Evolutionary conservation across 1,140 invertebrate genomes (phyloP).

Genomic region (Monomorium pharaonis): DNA sequence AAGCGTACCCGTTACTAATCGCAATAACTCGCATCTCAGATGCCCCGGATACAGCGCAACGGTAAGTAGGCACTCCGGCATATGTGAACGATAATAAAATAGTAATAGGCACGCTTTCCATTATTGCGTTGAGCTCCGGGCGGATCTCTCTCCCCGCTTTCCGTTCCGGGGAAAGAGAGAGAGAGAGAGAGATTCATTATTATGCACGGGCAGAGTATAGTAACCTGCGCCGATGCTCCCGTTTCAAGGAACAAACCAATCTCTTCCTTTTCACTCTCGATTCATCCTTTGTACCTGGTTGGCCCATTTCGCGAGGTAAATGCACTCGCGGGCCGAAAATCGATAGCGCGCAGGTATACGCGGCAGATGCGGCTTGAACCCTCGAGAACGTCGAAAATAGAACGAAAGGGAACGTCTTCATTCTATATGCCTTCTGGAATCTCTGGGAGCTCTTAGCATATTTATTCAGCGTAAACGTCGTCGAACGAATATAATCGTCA

Average conservation of each 20-base stretch:
- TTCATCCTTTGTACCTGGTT: constrained; percentile 5
- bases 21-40: constrained; percentile 50
- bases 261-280: constrained; percentile 59
- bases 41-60: constrained; percentile 38
- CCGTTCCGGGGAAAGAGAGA: background rate
- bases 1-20: constrained; percentile 35
- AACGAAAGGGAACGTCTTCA: constrained; percentile 65
- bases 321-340: constrained; percentile 58
- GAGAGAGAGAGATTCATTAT: constrained; percentile 32
- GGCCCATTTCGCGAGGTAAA: constrained; percentile 12
- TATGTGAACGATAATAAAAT: constrained; percentile 49
- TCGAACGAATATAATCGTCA: constrained; percentile 36
- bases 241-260: constrained; percentile 58
- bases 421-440: constrained; percentile 33
- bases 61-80: constrained; percentile 12
- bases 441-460: constrained; percentile 35
- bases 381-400: constrained; percentile 44
- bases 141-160: constrained; percentile 39
- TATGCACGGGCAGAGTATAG: constrained; percentile 44
- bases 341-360: constrained; percentile 67
- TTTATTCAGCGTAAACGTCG: constrained; percentile 29
- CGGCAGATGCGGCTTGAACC: constrained; percentile 66
- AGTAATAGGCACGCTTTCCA: constrained; percentile 54
- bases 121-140: constrained; percentile 32
- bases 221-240: constrained; percentile 45